Percentiles rank a stretch among this genome's conserved stretches.
Conservation (phyloP, 2,113 vertebrate genomes). For the Onychostruthus taczanowskii region DNA sequence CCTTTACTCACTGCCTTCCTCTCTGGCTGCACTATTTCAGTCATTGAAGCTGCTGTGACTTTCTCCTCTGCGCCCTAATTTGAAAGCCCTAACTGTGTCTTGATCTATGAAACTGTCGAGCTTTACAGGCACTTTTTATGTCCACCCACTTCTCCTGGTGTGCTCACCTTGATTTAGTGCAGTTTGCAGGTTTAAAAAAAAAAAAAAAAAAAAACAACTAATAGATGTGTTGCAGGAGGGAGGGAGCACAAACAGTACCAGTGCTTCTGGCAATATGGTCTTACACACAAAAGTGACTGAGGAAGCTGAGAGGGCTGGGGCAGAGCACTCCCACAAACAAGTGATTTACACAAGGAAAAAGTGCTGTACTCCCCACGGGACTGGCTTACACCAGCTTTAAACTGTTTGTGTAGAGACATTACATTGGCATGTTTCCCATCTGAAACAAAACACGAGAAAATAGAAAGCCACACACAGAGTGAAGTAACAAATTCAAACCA, state of each 20-base stretch:
- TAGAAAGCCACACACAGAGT: not conserved
- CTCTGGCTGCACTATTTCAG: not conserved
- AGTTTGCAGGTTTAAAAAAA: not conserved
- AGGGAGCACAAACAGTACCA: not conserved
- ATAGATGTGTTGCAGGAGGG: not conserved
- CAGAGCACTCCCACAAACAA: not conserved
- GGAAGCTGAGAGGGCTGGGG: not conserved
- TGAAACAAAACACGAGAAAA: not conserved
- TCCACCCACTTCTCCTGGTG: not conserved
- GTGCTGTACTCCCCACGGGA: not conserved
- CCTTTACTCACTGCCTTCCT: not conserved
- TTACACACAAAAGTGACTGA: not conserved
- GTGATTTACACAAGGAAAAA: not conserved
- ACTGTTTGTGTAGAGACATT: not conserved
- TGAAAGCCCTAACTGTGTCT: not conserved
- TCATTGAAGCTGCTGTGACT: not conserved
- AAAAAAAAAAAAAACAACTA: no score
- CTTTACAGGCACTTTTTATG: not conserved
- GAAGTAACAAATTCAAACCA: slow-evolving; percentile 7
- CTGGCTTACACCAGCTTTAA: not conserved
- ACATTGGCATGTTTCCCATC: not conserved
- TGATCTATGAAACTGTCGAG: not conserved
- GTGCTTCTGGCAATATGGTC: not conserved
- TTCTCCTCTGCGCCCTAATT: not conserved
- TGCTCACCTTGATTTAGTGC: not conserved